These are phyloP conservation scores for Belgica antarctica DNA, from an alignment of 2,888 invertebrate genomes.

Conservation along the genomic window DNA sequence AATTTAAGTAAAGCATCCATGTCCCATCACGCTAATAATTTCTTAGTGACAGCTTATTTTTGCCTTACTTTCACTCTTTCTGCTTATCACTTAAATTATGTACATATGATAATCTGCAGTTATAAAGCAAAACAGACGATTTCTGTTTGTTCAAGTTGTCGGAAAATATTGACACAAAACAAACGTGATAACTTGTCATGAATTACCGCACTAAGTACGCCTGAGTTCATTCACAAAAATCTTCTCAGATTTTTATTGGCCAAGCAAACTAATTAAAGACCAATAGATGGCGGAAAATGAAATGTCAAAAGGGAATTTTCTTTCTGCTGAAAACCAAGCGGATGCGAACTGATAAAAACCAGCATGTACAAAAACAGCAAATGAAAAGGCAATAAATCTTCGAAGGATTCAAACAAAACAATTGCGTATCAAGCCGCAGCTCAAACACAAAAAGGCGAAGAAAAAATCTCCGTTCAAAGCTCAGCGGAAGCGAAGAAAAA, in stretches of 20 bases:
- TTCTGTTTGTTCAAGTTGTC: no score
- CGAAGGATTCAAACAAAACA: background rate
- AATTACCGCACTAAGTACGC: no score
- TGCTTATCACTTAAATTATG: background rate
- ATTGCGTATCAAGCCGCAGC: slow-evolving; percentile 23
- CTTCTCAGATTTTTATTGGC: no score
- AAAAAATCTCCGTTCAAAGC: slow-evolving; percentile 23
- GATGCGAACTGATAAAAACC: background rate
- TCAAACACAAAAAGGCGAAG: slow-evolving; percentile 2
- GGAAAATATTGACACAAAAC: no score
- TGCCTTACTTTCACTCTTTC: background rate
- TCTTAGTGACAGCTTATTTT: slow-evolving; percentile 1
- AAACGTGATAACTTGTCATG: no score
- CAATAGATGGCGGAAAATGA: background rate
- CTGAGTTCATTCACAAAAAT: no score
- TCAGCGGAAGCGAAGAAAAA: slow-evolving; percentile 27
- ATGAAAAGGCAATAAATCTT: slow-evolving; percentile 43
- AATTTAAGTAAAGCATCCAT: slow-evolving; percentile 2
- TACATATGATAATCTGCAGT: no score
- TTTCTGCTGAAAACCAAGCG: no score
- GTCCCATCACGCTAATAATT: background rate
- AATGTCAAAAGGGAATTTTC: slow-evolving; percentile 29
- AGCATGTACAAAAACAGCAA: slow-evolving; percentile 14
- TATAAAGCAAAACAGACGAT: no score
- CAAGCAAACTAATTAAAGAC: slow-evolving; percentile 13